These are phyloP conservation scores for Pangasius macronema DNA, from an alignment of 2,797 vertebrate species.

Conservation along the genomic window DNA sequence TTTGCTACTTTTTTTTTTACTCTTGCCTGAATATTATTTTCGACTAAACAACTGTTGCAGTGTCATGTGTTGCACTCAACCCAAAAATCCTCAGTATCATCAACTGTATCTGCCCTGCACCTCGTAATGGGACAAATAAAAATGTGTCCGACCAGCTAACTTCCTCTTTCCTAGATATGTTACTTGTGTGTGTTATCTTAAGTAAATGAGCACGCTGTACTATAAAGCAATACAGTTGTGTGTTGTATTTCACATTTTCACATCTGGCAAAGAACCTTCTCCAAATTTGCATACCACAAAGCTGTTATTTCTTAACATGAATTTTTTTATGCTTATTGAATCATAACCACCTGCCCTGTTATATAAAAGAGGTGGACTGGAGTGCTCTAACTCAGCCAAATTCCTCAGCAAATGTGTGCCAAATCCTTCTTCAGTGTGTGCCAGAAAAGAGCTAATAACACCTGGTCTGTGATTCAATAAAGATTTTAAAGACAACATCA, in stretches of 20 bases:
- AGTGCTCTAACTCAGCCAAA: not conserved
- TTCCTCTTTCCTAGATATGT: too few species aligned
- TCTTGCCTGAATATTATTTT: not conserved
- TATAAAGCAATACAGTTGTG: not conserved
- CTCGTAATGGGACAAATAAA: too few species aligned
- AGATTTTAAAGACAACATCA: not conserved
- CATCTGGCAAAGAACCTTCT: not conserved
- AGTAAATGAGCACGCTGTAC: not conserved
- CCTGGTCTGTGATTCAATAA: not conserved
- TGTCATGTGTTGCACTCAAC: not conserved
- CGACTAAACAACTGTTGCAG: not conserved
- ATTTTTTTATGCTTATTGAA: not conserved
- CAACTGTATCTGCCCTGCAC: not conserved
- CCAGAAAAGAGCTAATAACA: not conserved
- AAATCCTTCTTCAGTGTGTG: not conserved
- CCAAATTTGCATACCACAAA: not conserved
- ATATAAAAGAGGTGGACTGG: not conserved
- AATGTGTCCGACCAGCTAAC: too few species aligned
- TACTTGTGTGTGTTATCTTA: too few species aligned
- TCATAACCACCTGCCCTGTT: not conserved
- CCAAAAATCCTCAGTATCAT: not conserved
- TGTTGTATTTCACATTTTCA: not conserved
- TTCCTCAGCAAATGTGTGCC: too few species aligned
- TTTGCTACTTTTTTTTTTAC: too few species aligned
- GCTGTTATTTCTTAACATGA: not conserved